Evolutionary conservation across 2,797 vertebrate species (phyloP).

Genomic region (Decapterus maruadsi): DNA sequence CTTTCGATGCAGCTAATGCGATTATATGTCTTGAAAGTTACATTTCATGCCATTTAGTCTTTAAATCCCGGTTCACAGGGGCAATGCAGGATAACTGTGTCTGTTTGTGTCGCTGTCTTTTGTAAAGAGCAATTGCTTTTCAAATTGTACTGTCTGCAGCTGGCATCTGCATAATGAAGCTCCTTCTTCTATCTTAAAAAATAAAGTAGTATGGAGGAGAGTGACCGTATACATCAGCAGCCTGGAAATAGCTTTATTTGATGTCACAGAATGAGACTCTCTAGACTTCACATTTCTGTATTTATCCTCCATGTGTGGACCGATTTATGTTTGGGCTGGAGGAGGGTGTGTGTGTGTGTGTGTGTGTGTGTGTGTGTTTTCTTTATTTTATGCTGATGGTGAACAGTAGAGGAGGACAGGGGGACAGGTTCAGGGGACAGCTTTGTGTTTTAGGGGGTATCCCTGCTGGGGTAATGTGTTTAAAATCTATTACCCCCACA

Average conservation of each 20-base stretch:
- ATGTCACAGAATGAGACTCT: slow-evolving; percentile 53
- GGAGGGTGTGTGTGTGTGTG: slow-evolving; percentile 32
- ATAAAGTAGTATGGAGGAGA: slow-evolving; percentile 44
- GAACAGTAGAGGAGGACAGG: slow-evolving; percentile 64
- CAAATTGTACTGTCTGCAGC: slow-evolving; percentile 64
- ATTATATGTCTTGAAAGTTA: slow-evolving; percentile 41
- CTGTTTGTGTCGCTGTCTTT: slow-evolving; percentile 63
- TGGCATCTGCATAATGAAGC: slow-evolving; percentile 70
- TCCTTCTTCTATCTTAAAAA: slow-evolving; percentile 60
- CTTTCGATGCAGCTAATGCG: slow-evolving; percentile 23
- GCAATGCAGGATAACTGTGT: slow-evolving; percentile 41
- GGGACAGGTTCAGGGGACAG: slow-evolving; percentile 72
- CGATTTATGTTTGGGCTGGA: slow-evolving; percentile 57
- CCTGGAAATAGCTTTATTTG: slow-evolving; percentile 62
- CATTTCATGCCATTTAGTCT: slow-evolving; percentile 41
- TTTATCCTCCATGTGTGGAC: slow-evolving; percentile 42
- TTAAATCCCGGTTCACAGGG: slow-evolving; percentile 19
- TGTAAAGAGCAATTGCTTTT: slow-evolving; percentile 73
- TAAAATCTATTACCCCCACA: slow-evolving; percentile 87
- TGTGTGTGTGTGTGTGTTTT: slow-evolving; percentile 17
- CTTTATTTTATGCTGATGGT: slow-evolving; percentile 61
- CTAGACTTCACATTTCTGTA: slow-evolving; percentile 49
- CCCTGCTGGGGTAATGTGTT: slow-evolving; percentile 85
- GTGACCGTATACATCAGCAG: slow-evolving; percentile 29
- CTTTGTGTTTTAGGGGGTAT: slow-evolving; percentile 75